Base-by-base conservation (phyloP, 1,140 invertebrate genomes). In the Diabrotica undecimpunctata region DNA sequence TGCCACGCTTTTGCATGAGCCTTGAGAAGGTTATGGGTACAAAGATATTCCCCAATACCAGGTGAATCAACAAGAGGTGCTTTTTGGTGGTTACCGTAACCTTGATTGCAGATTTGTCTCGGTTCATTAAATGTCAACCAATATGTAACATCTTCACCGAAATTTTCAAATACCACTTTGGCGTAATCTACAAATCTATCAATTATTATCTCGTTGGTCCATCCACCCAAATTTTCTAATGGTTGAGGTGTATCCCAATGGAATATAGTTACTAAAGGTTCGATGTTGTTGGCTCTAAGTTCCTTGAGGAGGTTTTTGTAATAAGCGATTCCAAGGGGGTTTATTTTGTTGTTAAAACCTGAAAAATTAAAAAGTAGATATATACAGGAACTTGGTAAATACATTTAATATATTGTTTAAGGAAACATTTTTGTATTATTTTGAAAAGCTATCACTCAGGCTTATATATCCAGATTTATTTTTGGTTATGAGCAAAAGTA, bases 281-380 rank as follows among this genome's bases (percentile, higher is more conserved):
- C 63, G 51, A 86, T 85, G 36, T 70, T 72, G 61, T 80, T 78
- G n/a, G 68, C 71, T 3, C 82, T 35, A 14, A 86, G 65, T 55
- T 75, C 77, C 4, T 86, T 77, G 10, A 89, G 83, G 0, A 90
- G 72, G 36, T 83, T 81, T 64, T 87, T 84, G 74, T 90, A 89
- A 72, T 88, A 89, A 4, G 81, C 73, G 2, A 86, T 69, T 12
- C 87, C 87, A 63, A 83, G 81, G 35, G 81, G 77, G 70, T 88
- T 88, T 0, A 88, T 70, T 12, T 79, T 66, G 66, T 83, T 79
- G 5, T 75, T 71, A 14, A 54, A 67, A 35, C 73, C 73, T 62
- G 25, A 25, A 57, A 57, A n/a, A 25, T 25, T 25, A 25, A 25
- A 25, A 1, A 25, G 4, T 25, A 25, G 4, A 25, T 25, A 25